These are phyloP conservation scores for Leptopilina syphax DNA, from an alignment of 2,888 invertebrate genomes.

Conservation along the genomic window DNA sequence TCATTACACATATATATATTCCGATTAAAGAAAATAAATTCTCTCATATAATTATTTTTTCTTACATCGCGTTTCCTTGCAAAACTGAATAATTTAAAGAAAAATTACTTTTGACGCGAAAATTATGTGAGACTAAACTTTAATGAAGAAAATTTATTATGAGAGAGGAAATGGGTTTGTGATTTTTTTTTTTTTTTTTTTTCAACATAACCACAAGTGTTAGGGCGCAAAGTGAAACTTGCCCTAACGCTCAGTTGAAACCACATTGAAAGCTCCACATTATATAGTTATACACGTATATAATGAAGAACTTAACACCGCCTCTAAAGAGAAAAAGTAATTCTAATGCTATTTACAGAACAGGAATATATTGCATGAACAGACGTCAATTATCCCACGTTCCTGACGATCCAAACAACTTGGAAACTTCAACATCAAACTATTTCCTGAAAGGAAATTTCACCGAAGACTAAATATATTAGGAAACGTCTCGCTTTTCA, in stretches of 20 bases:
- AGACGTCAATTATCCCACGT: constrained; percentile 31
- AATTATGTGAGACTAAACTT: too few relatives aligned
- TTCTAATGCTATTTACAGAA: constrained; percentile 24
- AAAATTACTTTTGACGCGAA: too few relatives aligned
- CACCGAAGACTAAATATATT: constrained; percentile 19
- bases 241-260: neutral
- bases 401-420: constrained; percentile 24
- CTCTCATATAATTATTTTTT: too few relatives aligned
- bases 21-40: too few relatives aligned
- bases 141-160: too few relatives aligned
- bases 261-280: constrained; percentile 2
- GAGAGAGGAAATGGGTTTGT: too few relatives aligned
- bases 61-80: too few relatives aligned
- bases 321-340: neutral
- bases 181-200: neutral
- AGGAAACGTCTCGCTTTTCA: constrained; percentile 24
- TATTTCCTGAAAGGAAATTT: constrained; percentile 13
- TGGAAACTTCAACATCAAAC: constrained; percentile 28
- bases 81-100: too few relatives aligned
- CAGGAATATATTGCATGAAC: constrained; percentile 23
- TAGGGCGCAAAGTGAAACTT: neutral
- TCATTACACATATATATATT: too few relatives aligned
- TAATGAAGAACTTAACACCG: constrained; percentile 17
- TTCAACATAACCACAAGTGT: neutral
- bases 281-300: too few relatives aligned